phyloP scores from a whole-genome alignment of 92 coral and sea anemone genomes.

The Phymanthus crucifer region DNA sequence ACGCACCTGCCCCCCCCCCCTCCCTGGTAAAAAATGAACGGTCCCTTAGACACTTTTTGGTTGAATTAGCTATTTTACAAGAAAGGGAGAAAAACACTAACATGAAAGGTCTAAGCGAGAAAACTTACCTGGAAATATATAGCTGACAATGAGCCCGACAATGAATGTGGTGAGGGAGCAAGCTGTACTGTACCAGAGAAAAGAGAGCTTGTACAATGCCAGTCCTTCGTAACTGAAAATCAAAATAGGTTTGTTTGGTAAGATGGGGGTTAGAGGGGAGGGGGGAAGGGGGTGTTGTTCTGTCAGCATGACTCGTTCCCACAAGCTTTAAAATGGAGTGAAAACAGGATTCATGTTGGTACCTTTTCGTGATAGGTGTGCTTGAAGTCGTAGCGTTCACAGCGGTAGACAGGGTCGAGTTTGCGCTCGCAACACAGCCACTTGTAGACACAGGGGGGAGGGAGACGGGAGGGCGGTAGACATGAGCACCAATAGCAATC shows the following conservation, averaged over 20 bases:
- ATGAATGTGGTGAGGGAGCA: conserved; percentile 75
- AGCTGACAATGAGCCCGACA: conserved; percentile 78
- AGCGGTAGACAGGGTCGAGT: conserved; percentile 6
- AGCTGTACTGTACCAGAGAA: conserved; percentile 89
- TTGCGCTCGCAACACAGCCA: conserved; percentile 48
- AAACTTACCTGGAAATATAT: conserved; percentile 73
- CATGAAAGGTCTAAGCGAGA: not conserved
- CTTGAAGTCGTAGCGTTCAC: conserved; percentile 19
- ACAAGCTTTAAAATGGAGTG: not conserved
- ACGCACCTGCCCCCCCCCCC: too few relatives aligned
- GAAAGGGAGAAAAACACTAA: not conserved
- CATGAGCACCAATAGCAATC: conserved; percentile 84
- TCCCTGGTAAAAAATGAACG: too few relatives aligned
- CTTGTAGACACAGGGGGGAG: conserved; percentile 70
- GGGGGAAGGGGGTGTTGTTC: not conserved
- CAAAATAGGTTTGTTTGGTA: not conserved
- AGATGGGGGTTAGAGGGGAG: not conserved
- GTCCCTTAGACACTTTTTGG: too few relatives aligned
- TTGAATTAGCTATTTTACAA: not conserved
- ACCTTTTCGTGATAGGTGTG: conserved; percentile 22
- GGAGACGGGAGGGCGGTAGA: conserved; percentile 76
- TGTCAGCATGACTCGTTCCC: too few relatives aligned
- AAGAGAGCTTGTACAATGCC: conserved; percentile 74
- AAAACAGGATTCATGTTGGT: not conserved
- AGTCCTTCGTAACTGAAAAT: conserved; percentile 73